Conservation (phyloP, 2,113 vertebrate genomes). For the Pelusios castaneus region DNA sequence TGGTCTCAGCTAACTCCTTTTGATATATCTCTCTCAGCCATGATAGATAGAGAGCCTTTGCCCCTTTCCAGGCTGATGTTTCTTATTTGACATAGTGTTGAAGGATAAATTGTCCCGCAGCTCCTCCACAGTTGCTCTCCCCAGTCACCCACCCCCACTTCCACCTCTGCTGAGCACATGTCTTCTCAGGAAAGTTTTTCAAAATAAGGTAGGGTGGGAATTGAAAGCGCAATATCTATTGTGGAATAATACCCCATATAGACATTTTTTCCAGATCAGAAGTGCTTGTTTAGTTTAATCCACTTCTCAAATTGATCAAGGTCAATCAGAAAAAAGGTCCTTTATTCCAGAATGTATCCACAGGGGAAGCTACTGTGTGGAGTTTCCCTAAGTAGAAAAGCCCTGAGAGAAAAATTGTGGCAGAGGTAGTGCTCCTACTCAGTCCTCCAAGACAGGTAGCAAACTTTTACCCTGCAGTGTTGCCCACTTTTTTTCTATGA, state of each 20-base stretch:
- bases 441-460: not conserved
- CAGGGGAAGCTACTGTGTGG: not conserved
- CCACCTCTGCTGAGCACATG: not conserved
- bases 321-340: not conserved
- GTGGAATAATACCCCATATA: not conserved
- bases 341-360: not conserved
- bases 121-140: not conserved
- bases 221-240: not conserved
- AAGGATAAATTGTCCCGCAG: not conserved
- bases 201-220: not conserved
- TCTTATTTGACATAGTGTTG: not conserved
- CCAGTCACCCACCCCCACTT: not conserved
- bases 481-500: not conserved
- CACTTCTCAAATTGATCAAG: not conserved
- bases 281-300: fast-evolving
- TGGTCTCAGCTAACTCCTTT: not conserved
- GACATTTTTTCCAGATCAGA: not conserved
- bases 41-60: not conserved
- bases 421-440: fast-evolving
- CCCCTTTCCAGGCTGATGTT: not conserved
- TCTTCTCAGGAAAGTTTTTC: not conserved
- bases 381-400: not conserved
- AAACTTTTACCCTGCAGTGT: not conserved
- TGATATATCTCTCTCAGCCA: not conserved
- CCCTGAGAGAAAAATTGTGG: not conserved